Evolutionary conservation across 2,797 vertebrate genomes (phyloP), one percentile per base, ranked within the genome.

Genomic region (Epinephelus coioides): DNA sequence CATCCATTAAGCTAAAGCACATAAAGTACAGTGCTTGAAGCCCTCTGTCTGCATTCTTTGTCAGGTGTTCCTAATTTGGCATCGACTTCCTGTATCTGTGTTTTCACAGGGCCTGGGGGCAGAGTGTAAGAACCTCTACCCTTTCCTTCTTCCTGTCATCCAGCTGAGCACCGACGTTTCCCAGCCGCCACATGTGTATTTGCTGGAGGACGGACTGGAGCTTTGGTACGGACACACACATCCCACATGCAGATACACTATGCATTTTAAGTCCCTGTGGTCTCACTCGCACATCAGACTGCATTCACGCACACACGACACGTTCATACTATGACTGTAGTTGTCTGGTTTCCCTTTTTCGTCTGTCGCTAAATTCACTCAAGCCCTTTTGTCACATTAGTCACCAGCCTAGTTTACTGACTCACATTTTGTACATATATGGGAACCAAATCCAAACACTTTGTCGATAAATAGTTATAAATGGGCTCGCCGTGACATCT

Each of bases 111-210:
- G 98, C 81, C 93, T 99, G 70, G 98, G 98, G 86, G 96, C 97
- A 80, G 97, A 99, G 87, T 98, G 97, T 92, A 98, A 96, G 94
- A 99, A 98, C 94, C 95, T 99, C 57, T 99, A 99, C 86, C 96
- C 97, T 78, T 99, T 99, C 92, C 96, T 99, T 21, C 96, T 99
- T 81, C 98, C 98, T 67, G 96, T 99, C 90, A 98, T 99, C 94
- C 98, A 99, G 69, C 96, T 99, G 90, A 99, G 98, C 94, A 99
- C 98, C 10, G 98, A 99, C 82, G 97, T 99, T 83, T 97, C 96
- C 13, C 97, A 99, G 88, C 98, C 98, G 11, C 98, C 98, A 9
- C 98, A 99, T 81, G 97, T 99, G 53, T 99, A 99, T 92, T 96
- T 99, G 91, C 93, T 99, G 87, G 98, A 99, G 95, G 98, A 99